Conservation (phyloP, 1,140 invertebrate genomes). For the Sarcophaga peregrina region DNA sequence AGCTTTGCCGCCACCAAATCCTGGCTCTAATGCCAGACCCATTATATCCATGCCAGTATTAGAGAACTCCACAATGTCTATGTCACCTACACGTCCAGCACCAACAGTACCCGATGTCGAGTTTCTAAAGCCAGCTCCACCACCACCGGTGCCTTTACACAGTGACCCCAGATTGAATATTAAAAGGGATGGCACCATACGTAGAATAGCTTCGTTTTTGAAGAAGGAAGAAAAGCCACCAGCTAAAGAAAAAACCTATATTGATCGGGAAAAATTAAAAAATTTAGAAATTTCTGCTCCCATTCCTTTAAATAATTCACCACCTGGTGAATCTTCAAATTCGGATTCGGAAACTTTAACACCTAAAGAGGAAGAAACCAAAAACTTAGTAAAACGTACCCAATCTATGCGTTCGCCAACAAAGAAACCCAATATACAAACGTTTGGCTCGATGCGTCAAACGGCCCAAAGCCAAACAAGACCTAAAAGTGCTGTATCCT, state of each 20-base stretch:
- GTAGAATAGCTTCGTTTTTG: conserved; percentile 82
- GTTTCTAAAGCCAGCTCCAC: conserved; percentile 49
- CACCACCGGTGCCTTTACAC: conserved; percentile 61
- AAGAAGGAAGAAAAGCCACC: conserved; percentile 72
- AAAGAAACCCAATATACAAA: conserved; percentile 71
- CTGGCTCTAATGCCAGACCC: conserved; percentile 71
- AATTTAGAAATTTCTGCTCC: conserved; percentile 84
- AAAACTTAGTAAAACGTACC: conserved; percentile 73
- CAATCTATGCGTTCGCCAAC: conserved; percentile 80
- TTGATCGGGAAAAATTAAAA: conserved; percentile 77
- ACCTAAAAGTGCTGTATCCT: conserved; percentile 75
- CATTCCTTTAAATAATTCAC: conserved; percentile 68
- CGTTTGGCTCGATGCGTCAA: conserved; percentile 81
- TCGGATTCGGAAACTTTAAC: conserved; percentile 60
- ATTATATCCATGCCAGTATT: conserved; percentile 83
- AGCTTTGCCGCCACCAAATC: conserved; percentile 70
- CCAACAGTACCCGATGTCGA: conserved; percentile 67
- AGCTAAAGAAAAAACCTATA: conserved; percentile 72
- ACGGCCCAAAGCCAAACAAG: conserved; percentile 72
- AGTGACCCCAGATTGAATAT: conserved; percentile 65
- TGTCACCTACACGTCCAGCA: conserved; percentile 70
- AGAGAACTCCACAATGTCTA: conserved; percentile 81
- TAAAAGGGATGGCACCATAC: conserved; percentile 73
- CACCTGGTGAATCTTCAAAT: conserved; percentile 59
- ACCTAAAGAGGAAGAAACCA: conserved; percentile 60